A percentile compares a stretch with the other conserved stretches of the same genome.
phyloP scores from a whole-genome alignment of 2,888 invertebrate species.

The Tigriopus californicus region DNA sequence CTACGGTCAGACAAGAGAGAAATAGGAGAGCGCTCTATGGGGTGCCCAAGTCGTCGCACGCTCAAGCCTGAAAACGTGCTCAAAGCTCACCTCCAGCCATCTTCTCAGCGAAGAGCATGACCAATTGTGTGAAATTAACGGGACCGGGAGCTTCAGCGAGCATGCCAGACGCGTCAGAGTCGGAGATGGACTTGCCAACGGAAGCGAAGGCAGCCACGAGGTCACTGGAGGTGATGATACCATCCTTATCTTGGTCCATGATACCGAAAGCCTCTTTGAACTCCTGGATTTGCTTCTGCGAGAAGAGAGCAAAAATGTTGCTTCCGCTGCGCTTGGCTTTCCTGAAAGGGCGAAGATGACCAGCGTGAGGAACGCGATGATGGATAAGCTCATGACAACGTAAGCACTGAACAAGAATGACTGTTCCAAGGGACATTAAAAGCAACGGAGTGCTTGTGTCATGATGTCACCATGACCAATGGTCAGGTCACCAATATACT shows the following conservation, averaged over 20 bases:
- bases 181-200: slow-evolving; percentile 68
- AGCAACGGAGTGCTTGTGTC: no score
- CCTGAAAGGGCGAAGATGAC: neutral
- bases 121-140: slow-evolving; percentile 84
- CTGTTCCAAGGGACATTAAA: no score
- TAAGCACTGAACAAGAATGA: no score
- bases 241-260: slow-evolving; percentile 90
- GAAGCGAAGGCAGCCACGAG: slow-evolving; percentile 77
- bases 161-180: slow-evolving; percentile 81
- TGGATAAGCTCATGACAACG: neutral
- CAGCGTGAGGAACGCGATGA: neutral
- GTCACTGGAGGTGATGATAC: slow-evolving; percentile 64
- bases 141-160: slow-evolving; percentile 68
- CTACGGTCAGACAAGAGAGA: slow-evolving; percentile 24
- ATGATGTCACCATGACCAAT: no score
- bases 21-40: neutral
- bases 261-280: slow-evolving; percentile 93
- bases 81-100: slow-evolving; percentile 51
- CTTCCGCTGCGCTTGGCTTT: slow-evolving; percentile 67
- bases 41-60: neutral
- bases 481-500: no score
- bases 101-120: slow-evolving; percentile 74
- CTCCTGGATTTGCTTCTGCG: slow-evolving; percentile 85
- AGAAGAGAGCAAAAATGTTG: slow-evolving; percentile 93
- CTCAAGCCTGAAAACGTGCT: neutral